These are phyloP conservation scores for Drosophila kanapiae DNA, from an alignment of 1,140 invertebrate species.

Conservation along the genomic window DNA sequence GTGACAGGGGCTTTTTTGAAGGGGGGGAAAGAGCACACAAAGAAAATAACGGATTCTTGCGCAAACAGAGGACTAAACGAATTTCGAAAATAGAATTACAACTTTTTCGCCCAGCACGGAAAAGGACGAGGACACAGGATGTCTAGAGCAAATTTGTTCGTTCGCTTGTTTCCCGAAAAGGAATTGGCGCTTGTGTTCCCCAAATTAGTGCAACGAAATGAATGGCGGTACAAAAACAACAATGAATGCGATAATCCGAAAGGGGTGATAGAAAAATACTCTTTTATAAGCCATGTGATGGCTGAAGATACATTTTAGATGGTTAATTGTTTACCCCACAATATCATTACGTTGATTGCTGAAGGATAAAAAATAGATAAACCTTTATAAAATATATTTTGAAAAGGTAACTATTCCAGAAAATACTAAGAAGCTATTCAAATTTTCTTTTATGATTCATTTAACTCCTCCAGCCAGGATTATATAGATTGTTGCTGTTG, in stretches of 20 bases:
- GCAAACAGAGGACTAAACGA: slow-evolving; percentile 82
- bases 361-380: no score
- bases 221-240: slow-evolving; percentile 46
- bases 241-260: slow-evolving; percentile 28
- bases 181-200: slow-evolving; percentile 45
- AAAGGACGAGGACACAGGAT: slow-evolving; percentile 46
- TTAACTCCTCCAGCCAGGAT: not conserved
- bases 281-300: not conserved
- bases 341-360: no score
- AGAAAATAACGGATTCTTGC: slow-evolving; percentile 81
- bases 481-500: not conserved
- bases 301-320: not conserved
- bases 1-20: slow-evolving; percentile 15
- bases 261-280: not conserved
- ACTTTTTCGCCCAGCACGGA: slow-evolving; percentile 66
- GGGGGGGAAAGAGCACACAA: slow-evolving; percentile 29
- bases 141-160: slow-evolving; percentile 67
- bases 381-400: no score
- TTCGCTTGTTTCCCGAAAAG: slow-evolving; percentile 41
- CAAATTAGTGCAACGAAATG: slow-evolving; percentile 74
- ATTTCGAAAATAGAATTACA: slow-evolving; percentile 84
- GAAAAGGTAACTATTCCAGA: no score
- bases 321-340: not conserved
- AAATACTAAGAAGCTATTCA: no score
- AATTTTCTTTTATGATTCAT: no score